A percentile compares a stretch with the other conserved stretches of the same genome.
Conservation (phyloP, 2,888 invertebrate genomes). For the Diplolepis rosae region DNA sequence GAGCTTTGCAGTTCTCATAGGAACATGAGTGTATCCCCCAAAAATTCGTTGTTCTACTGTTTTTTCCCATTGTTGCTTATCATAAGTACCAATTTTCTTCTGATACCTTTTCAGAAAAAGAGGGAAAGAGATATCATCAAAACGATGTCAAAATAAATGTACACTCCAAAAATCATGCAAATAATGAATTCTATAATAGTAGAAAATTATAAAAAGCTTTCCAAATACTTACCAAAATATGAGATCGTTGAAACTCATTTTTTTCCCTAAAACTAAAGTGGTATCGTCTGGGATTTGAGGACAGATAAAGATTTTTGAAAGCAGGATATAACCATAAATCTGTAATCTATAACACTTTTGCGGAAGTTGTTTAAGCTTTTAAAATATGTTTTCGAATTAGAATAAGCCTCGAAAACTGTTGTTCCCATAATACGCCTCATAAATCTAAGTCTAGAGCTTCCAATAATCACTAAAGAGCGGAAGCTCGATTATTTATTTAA, state of each 20-base stretch:
- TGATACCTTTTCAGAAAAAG: conserved; percentile 82
- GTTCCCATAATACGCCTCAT: conserved; percentile 54
- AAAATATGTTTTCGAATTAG: conserved; percentile 21
- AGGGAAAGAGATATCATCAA: not conserved
- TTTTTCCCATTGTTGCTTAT: conserved; percentile 98
- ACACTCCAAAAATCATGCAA: not conserved
- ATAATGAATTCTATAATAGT: not conserved
- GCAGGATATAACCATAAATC: conserved; percentile 40
- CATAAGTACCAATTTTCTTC: conserved; percentile 96
- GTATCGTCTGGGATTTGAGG: conserved; percentile 39
- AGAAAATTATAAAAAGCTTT: not conserved
- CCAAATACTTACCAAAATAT: conserved; percentile 54
- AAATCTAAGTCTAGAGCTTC: not conserved
- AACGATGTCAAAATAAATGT: not conserved
- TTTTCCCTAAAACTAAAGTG: conserved; percentile 41
- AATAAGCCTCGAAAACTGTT: conserved; percentile 32
- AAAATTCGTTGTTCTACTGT: conserved; percentile 94
- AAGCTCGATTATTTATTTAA: not conserved
- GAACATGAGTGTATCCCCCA: conserved; percentile 87
- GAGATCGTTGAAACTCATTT: conserved; percentile 56
- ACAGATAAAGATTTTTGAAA: conserved; percentile 40
- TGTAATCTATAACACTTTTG: conserved; percentile 35
- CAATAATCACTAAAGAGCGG: not conserved
- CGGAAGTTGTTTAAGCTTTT: conserved; percentile 42
- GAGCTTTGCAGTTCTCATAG: conserved; percentile 85